phyloP scores from a whole-genome alignment of 2,888 invertebrate genomes.

The Keiferia lycopersicella region DNA sequence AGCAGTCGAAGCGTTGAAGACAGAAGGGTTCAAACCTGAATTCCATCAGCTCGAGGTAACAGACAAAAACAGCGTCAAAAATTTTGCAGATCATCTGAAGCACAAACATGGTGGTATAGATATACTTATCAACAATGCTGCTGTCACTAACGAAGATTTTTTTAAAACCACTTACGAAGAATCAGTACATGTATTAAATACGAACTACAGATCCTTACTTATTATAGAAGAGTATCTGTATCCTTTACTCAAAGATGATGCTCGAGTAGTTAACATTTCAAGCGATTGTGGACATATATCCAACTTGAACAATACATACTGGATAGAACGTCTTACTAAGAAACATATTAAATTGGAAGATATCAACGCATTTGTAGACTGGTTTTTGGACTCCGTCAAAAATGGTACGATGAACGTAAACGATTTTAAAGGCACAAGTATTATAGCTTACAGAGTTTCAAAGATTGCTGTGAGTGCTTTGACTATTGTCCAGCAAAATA shows the following conservation, averaged over 20 bases:
- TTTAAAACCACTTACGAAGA: slow-evolving; percentile 42
- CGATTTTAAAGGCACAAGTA: slow-evolving; percentile 35
- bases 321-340: slow-evolving; percentile 40
- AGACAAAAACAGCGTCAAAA: slow-evolving; percentile 38
- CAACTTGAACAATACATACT: slow-evolving; percentile 39
- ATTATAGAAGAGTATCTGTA: slow-evolving; percentile 40
- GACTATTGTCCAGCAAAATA: slow-evolving; percentile 39
- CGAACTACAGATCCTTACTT: slow-evolving; percentile 42
- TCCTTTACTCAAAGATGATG: slow-evolving; percentile 41
- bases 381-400: slow-evolving; percentile 42
- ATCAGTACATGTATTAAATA: slow-evolving; percentile 39
- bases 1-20: slow-evolving; percentile 77
- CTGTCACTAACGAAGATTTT: slow-evolving; percentile 34
- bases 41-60: slow-evolving; percentile 46
- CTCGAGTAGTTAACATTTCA: slow-evolving; percentile 43
- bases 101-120: slow-evolving; percentile 44
- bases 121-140: slow-evolving; percentile 48
- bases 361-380: slow-evolving; percentile 40
- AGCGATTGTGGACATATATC: slow-evolving; percentile 44
- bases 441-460: slow-evolving; percentile 40
- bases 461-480: slow-evolving; percentile 42
- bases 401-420: slow-evolving; percentile 36
- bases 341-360: slow-evolving; percentile 37
- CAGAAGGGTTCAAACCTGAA: slow-evolving; percentile 63
- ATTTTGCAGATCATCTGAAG: slow-evolving; percentile 41